Percentiles rank a stretch among this genome's conserved stretches.
Evolutionary conservation across 2,888 invertebrate genomes (phyloP).

Genomic region (Drosophila hamatofila): DNA sequence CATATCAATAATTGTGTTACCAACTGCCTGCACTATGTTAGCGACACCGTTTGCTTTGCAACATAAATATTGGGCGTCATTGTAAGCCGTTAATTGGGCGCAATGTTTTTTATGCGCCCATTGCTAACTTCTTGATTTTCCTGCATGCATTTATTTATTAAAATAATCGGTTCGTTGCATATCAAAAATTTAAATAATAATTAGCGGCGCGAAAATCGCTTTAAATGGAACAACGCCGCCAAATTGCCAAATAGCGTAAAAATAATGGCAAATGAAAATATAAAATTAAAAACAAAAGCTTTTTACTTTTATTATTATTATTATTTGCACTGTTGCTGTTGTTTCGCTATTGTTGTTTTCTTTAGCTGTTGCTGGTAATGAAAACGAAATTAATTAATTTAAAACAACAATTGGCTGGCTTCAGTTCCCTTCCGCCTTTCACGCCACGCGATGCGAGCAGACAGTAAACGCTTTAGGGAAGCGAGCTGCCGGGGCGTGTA

Average conservation of each 20-base stretch:
- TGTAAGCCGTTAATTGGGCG: constrained; percentile 56
- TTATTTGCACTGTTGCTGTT: constrained; percentile 4
- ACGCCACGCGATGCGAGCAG: constrained; percentile 4
- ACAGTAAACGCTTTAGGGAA: constrained; percentile 26
- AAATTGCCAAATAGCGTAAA: constrained; percentile 70
- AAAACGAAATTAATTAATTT: constrained; percentile 76
- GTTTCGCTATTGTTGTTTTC: constrained; percentile 27
- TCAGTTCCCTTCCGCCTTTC: constrained; percentile 4
- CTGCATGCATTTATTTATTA: constrained; percentile 70
- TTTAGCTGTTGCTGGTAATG: constrained; percentile 56
- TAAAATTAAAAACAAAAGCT: constrained; percentile 69
- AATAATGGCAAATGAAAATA: constrained; percentile 70
- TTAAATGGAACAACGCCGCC: constrained; percentile 65
- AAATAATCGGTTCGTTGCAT: constrained; percentile 63
- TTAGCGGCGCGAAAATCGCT: constrained; percentile 75
- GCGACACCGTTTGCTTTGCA: neutral
- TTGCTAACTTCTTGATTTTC: constrained; percentile 64
- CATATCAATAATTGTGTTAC: neutral
- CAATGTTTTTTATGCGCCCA: constrained; percentile 39
- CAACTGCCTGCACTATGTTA: neutral
- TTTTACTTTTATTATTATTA: constrained; percentile 13
- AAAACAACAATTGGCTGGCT: constrained; percentile 71
- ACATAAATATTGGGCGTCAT: constrained; percentile 6
- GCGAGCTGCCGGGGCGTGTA: constrained; percentile 49
- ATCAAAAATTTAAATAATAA: constrained; percentile 80